Evolutionary conservation across 1,140 invertebrate species (phyloP).

Genomic region (Trichomalopsis sarcophagae): DNA sequence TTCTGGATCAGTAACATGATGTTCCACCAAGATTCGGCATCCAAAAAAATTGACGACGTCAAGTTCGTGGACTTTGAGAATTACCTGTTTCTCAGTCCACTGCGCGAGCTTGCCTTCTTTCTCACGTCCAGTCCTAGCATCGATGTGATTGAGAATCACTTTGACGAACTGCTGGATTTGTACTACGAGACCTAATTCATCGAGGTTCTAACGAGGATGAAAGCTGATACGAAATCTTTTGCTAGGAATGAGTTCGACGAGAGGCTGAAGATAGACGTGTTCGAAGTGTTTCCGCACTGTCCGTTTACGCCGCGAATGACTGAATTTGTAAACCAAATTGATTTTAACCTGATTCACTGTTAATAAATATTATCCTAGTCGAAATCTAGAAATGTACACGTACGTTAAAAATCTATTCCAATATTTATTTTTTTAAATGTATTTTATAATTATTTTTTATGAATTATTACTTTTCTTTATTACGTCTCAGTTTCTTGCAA

Average conservation of each 20-base stretch:
- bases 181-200: slow-evolving; percentile 77
- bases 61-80: slow-evolving; percentile 82
- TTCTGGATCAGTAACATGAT: slow-evolving; percentile 81
- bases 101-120: slow-evolving; percentile 78
- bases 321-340: not conserved
- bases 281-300: slow-evolving; percentile 63
- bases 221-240: slow-evolving; percentile 58
- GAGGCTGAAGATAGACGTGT: slow-evolving; percentile 55
- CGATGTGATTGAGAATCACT: slow-evolving; percentile 68
- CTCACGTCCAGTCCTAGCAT: slow-evolving; percentile 75
- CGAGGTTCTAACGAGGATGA: slow-evolving; percentile 59
- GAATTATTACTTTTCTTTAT: too few species aligned
- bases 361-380: too few species aligned
- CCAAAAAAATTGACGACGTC: slow-evolving; percentile 68
- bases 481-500: too few species aligned
- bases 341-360: too few species aligned
- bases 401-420: too few species aligned
- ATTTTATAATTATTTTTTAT: too few species aligned
- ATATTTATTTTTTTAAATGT: too few species aligned
- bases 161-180: slow-evolving; percentile 72
- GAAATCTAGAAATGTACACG: too few species aligned
- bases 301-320: slow-evolving; percentile 53
- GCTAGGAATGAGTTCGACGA: slow-evolving; percentile 57
- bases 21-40: slow-evolving; percentile 64
- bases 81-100: slow-evolving; percentile 73